Evolutionary conservation across 2,888 invertebrate species (phyloP).

Genomic region (Halictus quadricinctus): DNA sequence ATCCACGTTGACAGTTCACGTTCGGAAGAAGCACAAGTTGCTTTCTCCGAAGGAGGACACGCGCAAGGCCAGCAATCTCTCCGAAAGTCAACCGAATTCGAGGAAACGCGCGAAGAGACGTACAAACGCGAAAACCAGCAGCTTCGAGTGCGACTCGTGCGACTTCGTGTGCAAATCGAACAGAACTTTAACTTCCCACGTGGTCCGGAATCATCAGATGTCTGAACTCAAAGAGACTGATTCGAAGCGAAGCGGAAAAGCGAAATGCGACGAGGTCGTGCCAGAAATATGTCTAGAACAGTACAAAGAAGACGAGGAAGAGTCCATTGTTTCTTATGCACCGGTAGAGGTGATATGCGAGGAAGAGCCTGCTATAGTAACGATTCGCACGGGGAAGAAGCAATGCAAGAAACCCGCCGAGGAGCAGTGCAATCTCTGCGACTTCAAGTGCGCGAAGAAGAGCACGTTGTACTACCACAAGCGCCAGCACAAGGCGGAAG

Average conservation of each 20-base stretch:
- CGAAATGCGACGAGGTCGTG: constrained; percentile 8
- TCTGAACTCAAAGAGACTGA: not conserved
- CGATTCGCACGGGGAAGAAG: constrained; percentile 62
- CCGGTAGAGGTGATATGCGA: constrained; percentile 65
- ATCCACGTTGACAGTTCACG: constrained; percentile 56
- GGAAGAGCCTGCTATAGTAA: constrained; percentile 56
- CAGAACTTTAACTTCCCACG: constrained; percentile 62
- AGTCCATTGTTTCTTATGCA: constrained; percentile 47
- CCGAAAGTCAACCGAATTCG: constrained; percentile 13
- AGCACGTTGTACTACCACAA: constrained; percentile 77
- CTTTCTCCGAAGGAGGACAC: not conserved
- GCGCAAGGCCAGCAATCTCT: constrained; percentile 22
- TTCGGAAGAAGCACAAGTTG: constrained; percentile 58
- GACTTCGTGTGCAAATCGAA: constrained; percentile 67
- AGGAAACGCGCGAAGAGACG: constrained; percentile 41
- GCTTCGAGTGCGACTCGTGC: constrained; percentile 64
- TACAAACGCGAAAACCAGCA: constrained; percentile 15
- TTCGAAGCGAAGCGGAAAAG: constrained; percentile 4
- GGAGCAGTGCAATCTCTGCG: constrained; percentile 74
- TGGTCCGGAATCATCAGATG: constrained; percentile 53
- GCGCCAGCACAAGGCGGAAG: constrained; percentile 68
- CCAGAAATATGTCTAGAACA: not conserved
- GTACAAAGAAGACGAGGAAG: not conserved
- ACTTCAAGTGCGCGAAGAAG: constrained; percentile 75
- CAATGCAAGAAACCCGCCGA: constrained; percentile 51